phyloP scores from a whole-genome alignment of 92 coral and sea anemone genomes.

The Parazoanthus atlanticus region DNA sequence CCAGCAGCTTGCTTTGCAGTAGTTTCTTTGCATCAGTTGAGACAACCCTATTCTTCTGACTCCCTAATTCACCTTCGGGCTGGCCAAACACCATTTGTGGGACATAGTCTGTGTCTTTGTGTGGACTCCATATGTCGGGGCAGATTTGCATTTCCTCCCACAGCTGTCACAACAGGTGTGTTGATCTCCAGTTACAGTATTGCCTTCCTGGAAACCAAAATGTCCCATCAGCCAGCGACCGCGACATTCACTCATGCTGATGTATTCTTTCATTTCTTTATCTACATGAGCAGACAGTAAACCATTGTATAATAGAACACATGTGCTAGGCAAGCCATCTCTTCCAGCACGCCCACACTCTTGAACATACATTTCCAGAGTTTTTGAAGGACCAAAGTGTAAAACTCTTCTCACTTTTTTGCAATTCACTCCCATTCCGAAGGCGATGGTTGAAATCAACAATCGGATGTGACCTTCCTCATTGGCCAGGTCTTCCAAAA shows the following conservation, averaged over 20 bases:
- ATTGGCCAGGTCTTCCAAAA: conserved; percentile 9
- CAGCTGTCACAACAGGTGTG: conserved; percentile 21
- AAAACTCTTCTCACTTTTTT: conserved; percentile 31
- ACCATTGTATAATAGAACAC: conserved; percentile 43
- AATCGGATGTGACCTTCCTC: conserved; percentile 32
- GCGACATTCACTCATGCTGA: conserved; percentile 26
- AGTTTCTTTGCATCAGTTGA: not conserved
- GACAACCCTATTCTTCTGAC: too few relatives aligned
- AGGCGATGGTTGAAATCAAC: conserved; percentile 38
- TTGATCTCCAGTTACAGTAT: not conserved
- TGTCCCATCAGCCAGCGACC: conserved; percentile 35
- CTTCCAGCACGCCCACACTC: conserved; percentile 43
- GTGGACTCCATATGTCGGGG: too few relatives aligned
- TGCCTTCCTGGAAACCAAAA: conserved; percentile 28
- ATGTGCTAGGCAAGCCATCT: conserved; percentile 23
- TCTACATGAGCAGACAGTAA: conserved; percentile 19
- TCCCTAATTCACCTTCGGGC: not conserved
- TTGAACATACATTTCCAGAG: conserved; percentile 38
- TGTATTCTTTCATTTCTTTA: conserved; percentile 41
- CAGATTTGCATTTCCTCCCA: too few relatives aligned
- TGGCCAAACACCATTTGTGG: not conserved
- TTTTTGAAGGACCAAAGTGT: conserved; percentile 47
- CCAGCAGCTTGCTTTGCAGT: conserved; percentile 34
- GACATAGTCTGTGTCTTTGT: too few relatives aligned
- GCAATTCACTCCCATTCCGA: conserved; percentile 49